Evolutionary conservation across 2,888 invertebrate species (phyloP).

Genomic region (Tinea semifulvella): DNA sequence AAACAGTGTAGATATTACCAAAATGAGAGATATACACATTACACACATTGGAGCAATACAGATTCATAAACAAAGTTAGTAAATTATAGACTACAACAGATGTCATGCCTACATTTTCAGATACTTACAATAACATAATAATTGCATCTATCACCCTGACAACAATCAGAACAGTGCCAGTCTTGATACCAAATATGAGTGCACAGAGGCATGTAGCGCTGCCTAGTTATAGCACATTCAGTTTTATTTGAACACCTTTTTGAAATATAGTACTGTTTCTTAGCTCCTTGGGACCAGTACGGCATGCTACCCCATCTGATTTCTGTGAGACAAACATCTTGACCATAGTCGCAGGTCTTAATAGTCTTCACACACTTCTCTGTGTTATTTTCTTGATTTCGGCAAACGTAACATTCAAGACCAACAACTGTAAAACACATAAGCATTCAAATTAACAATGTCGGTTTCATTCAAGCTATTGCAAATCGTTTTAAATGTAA

Average conservation of each 20-base stretch:
- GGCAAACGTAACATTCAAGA: constrained; percentile 95
- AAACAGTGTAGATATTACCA: too few species aligned
- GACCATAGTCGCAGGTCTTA: constrained; percentile 86
- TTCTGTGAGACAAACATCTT: constrained; percentile 88
- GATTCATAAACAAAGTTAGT: too few species aligned
- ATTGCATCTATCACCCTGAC: constrained; percentile 95
- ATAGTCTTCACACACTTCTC: constrained; percentile 94
- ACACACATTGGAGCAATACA: too few species aligned
- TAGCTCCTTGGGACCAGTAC: constrained; percentile 92
- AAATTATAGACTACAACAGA: too few species aligned
- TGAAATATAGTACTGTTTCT: constrained; percentile 92
- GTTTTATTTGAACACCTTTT: constrained; percentile 87
- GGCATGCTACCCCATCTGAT: constrained; percentile 97
- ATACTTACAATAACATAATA: constrained; percentile 91
- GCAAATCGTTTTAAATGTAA: neutral
- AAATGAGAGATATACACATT: too few species aligned
- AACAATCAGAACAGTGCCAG: constrained; percentile 96
- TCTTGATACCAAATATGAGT: constrained; percentile 95
- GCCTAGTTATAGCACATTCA: constrained; percentile 77
- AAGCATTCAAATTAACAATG: neutral
- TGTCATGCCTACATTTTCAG: neutral
- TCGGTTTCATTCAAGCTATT: neutral
- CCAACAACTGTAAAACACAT: constrained; percentile 59
- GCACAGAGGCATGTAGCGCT: constrained; percentile 78
- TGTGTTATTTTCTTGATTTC: constrained; percentile 89